Conservation (phyloP, 1,140 invertebrate genomes). For the Radopholus similis region DNA sequence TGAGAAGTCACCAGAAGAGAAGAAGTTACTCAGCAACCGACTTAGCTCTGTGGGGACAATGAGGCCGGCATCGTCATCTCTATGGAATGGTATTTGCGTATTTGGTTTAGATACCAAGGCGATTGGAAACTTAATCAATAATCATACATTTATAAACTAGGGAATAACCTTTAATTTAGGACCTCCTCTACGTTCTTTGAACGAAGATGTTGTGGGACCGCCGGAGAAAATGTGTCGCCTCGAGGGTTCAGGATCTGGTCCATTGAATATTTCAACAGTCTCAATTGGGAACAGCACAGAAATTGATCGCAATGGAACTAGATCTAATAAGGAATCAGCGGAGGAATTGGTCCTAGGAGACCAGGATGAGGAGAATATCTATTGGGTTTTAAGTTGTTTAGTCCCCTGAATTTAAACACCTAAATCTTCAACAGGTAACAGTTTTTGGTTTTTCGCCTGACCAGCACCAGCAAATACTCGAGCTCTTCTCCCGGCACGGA, state of each 20-base stretch:
- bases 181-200: conserved; percentile 37
- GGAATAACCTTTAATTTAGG: conserved; percentile 25
- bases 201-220: conserved; percentile 32
- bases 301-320: too few species aligned
- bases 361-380: too few species aligned
- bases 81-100: conserved; percentile 22
- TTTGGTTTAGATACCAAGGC: too few species aligned
- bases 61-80: background rate
- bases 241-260: too few species aligned
- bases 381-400: too few species aligned
- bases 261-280: too few species aligned
- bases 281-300: too few species aligned
- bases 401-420: too few species aligned
- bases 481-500: conserved; percentile 39
- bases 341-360: too few species aligned
- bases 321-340: too few species aligned
- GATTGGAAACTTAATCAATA: too few species aligned
- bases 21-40: background rate
- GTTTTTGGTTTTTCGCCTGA: conserved; percentile 42
- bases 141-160: background rate
- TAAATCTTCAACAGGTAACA: too few species aligned
- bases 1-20: conserved; percentile 9
- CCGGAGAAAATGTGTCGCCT: conserved; percentile 25
- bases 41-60: background rate
- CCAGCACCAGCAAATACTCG: conserved; percentile 21